Conservation (phyloP, 1,140 invertebrate genomes). For the Conus betulinus region DNA sequence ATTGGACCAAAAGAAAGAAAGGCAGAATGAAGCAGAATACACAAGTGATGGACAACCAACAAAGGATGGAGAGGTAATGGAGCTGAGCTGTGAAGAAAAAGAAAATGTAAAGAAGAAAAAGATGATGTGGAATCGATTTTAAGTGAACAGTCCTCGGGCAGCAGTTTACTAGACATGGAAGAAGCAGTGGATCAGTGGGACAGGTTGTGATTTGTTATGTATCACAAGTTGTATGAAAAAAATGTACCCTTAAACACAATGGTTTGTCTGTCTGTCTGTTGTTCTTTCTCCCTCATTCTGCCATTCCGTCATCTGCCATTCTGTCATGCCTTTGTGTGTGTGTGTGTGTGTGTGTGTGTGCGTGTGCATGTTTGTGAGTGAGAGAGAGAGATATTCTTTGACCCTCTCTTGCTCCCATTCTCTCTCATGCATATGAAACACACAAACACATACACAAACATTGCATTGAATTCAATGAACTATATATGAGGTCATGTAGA, state of each 20-base stretch:
- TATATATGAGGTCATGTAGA: too few relatives aligned
- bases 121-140: neutral
- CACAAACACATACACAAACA: too few relatives aligned
- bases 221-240: neutral
- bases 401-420: too few relatives aligned
- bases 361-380: too few relatives aligned
- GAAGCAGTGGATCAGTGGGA: conserved; percentile 29
- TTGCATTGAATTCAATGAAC: too few relatives aligned
- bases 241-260: neutral
- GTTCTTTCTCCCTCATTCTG: too few relatives aligned
- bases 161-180: neutral
- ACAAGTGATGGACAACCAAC: neutral
- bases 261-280: too few relatives aligned
- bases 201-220: neutral
- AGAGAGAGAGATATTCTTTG: too few relatives aligned
- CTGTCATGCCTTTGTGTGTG: too few relatives aligned
- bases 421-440: too few relatives aligned
- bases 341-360: too few relatives aligned
- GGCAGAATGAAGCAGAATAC: neutral
- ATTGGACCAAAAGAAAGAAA: neutral
- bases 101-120: neutral
- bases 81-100: neutral
- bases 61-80: neutral
- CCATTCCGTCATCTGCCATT: too few relatives aligned
- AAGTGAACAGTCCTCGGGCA: conserved; percentile 11